phyloP scores from a whole-genome alignment of 2,888 invertebrate genomes.

The Linnaemya vulpina region DNA sequence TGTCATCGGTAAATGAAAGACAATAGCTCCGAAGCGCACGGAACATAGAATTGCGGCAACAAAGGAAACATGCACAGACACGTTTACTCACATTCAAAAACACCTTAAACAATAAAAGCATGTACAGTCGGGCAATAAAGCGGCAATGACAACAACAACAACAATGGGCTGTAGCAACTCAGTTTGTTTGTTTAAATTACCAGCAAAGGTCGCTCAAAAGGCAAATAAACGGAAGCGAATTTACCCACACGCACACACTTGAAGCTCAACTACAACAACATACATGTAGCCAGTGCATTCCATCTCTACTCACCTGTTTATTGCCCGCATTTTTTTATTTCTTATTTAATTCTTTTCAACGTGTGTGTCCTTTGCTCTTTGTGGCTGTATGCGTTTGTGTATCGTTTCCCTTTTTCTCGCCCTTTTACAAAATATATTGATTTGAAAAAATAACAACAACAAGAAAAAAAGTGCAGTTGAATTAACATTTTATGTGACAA shows the following conservation, averaged over 20 bases:
- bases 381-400: conserved; percentile 3
- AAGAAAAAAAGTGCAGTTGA: conserved; percentile 66
- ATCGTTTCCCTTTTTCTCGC: not conserved
- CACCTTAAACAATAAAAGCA: conserved; percentile 23
- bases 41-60: conserved; percentile 21
- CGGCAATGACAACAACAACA: conserved; percentile 21
- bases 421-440: conserved; percentile 10
- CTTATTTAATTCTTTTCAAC: not conserved
- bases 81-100: conserved; percentile 6
- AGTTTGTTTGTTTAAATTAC: conserved; percentile 68
- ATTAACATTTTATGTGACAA: conserved; percentile 73
- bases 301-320: conserved; percentile 48
- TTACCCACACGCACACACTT: not conserved
- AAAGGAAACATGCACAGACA: conserved; percentile 8
- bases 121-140: not conserved
- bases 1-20: conserved; percentile 59
- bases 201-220: conserved; percentile 70
- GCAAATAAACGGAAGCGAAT: conserved; percentile 47
- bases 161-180: conserved; percentile 31
- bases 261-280: conserved; percentile 47
- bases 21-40: conserved; percentile 48
- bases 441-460: conserved; percentile 35
- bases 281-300: conserved; percentile 26
- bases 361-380: conserved; percentile 28
- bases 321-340: conserved; percentile 27